Base-by-base conservation (phyloP, 2,113 vertebrate species). In the Monopterus albus region DNA sequence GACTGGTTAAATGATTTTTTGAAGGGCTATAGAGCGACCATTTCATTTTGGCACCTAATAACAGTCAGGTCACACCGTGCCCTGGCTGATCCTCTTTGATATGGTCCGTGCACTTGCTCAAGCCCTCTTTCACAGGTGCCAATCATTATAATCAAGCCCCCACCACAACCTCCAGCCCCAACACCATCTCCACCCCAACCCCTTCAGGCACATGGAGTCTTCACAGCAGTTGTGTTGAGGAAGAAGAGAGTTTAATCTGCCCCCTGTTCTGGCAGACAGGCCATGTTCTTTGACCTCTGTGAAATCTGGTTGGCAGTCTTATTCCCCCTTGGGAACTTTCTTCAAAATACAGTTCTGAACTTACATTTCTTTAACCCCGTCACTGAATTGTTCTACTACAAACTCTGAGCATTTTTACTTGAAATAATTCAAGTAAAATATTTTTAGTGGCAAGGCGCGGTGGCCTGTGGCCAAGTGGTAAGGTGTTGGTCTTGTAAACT, bases 41-140 rank as follows among this genome's bases (percentile, higher is more conserved):
- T 89, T 90, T 91, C 83, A 87, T 89, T 90, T 82, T 71, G 79
- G 87, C 83, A 85, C 68, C 87, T 90, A 85, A 91, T 91, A 91
- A 89, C 63, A 79, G 83, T 76, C 73, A 66, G 87, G 88, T 90
- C 86, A 86, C 82, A 62, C 52, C 5, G 63, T 56, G 83, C 81
- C 86, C 86, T 38, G 40, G 79, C 84, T 88, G 88, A 84, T 88
- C 86, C 87, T 80, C 82, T 87, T 79, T 87, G 87, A 90, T 89
- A 87, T 89, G 90, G 83, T 90, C 84, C 21, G n/a, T 77, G 81
- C 82, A 56, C 78, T 78, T 67, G 80, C 75, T 78, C 78, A 55
- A 79, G 81, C 78, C 83, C 80, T 76, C 82, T 74, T 80, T 84
- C 85, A 68, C 82, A 84, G 85, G 83, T 88, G 87, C 72, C 89